phyloP scores from a whole-genome alignment of 2,797 vertebrate species.

The Galago senegalensis region DNA sequence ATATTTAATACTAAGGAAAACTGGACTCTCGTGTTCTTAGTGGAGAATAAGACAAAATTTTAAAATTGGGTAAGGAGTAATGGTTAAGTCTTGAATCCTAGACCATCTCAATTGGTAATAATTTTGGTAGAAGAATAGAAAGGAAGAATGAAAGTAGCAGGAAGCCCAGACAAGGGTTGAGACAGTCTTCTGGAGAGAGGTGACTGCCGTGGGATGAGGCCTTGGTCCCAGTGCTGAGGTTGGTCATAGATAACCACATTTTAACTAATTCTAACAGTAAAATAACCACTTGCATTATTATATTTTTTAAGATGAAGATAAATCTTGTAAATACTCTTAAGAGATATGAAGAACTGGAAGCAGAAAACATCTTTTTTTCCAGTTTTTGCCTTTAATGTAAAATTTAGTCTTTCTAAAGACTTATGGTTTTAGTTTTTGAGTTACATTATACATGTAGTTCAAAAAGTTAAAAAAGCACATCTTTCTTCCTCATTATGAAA shows the following conservation, averaged over 20 bases:
- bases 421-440: background rate
- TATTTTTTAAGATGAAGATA: background rate
- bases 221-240: background rate
- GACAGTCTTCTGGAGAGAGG: background rate
- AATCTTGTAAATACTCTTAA: background rate
- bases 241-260: background rate
- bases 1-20: background rate
- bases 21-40: background rate
- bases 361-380: background rate
- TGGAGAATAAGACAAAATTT: background rate
- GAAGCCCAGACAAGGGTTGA: background rate
- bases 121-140: background rate
- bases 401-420: constrained; percentile 4
- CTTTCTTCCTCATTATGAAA: constrained; percentile 76
- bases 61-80: background rate
- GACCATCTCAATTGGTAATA: background rate
- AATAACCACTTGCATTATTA: background rate
- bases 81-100: background rate
- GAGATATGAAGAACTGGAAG: background rate
- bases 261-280: background rate
- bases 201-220: background rate
- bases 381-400: background rate
- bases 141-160: background rate
- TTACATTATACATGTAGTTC: constrained; percentile 2
- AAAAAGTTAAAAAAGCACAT: constrained; percentile 50